Percentiles rank a stretch among this genome's conserved stretches.
phyloP scores from a whole-genome alignment of 2,113 vertebrate genomes.

The Colaptes auratus region DNA sequence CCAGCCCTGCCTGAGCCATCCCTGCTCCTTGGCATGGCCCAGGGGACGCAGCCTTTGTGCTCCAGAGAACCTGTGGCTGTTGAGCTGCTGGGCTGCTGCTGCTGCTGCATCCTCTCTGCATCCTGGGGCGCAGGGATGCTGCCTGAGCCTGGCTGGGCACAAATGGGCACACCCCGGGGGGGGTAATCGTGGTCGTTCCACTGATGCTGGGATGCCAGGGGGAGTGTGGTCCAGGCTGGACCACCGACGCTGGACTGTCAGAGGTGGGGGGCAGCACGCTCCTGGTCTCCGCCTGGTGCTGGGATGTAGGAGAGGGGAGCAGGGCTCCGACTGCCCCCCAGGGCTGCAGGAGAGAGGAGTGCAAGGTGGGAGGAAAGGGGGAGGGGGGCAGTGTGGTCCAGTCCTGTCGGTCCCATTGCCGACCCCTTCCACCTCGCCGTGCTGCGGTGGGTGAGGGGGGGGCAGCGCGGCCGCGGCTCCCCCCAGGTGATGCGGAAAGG shows the following conservation, averaged over 20 bases:
- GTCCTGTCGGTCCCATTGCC: too few species aligned
- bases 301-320: not conserved
- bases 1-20: not conserved
- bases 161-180: too few species aligned
- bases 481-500: not conserved
- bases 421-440: too few species aligned
- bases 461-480: too few species aligned
- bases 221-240: not conserved
- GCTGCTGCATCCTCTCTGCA: not conserved
- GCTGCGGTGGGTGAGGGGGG: not conserved
- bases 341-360: not conserved
- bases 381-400: not conserved
- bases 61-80: not conserved
- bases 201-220: not conserved
- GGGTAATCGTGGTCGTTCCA: not conserved
- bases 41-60: not conserved
- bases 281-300: not conserved
- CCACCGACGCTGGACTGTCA: not conserved
- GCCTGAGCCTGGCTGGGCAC: not conserved
- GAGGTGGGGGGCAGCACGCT: too few species aligned
- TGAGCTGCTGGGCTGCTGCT: not conserved
- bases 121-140: not conserved
- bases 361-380: too few species aligned
- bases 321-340: not conserved
- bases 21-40: fast-evolving